Evolutionary conservation across 2,113 vertebrate genomes (phyloP).

Genomic region (Pituophis catenifer): DNA sequence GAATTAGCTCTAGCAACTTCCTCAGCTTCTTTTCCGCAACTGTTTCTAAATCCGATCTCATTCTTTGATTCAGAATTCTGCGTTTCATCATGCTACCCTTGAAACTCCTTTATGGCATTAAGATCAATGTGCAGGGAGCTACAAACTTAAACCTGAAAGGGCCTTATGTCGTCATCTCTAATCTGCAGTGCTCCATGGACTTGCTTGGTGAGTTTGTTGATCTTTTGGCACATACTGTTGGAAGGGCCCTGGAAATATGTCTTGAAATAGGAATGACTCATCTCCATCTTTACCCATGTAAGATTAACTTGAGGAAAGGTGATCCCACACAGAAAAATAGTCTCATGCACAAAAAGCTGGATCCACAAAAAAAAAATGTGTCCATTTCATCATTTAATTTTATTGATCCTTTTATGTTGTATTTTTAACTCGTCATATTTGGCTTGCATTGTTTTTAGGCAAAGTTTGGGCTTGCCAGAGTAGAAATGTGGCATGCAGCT

Average conservation of each 20-base stretch:
- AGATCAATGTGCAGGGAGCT: neutral
- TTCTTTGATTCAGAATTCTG: slow-evolving; percentile 4
- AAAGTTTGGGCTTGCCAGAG: neutral
- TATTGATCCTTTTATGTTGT: neutral
- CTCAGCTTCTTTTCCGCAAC: neutral
- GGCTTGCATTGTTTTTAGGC: neutral
- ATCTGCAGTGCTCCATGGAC: slow-evolving; percentile 11
- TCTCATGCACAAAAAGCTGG: neutral
- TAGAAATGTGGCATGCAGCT: neutral
- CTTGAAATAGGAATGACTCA: neutral
- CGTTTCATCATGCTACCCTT: neutral
- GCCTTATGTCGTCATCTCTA: neutral
- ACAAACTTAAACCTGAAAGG: neutral
- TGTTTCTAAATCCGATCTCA: neutral
- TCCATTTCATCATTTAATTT: neutral
- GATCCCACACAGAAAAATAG: neutral
- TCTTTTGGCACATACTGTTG: neutral
- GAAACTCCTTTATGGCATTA: slow-evolving; percentile 13
- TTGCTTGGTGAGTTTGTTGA: slow-evolving; percentile 5
- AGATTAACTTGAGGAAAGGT: too few relatives aligned
- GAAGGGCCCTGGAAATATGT: neutral
- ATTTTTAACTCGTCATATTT: neutral
- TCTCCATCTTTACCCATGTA: neutral
- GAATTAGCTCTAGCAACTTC: neutral
- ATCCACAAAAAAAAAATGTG: neutral